Evolutionary conservation across 2,113 vertebrate species (phyloP).

Genomic region (Accipiter virgatus): DNA sequence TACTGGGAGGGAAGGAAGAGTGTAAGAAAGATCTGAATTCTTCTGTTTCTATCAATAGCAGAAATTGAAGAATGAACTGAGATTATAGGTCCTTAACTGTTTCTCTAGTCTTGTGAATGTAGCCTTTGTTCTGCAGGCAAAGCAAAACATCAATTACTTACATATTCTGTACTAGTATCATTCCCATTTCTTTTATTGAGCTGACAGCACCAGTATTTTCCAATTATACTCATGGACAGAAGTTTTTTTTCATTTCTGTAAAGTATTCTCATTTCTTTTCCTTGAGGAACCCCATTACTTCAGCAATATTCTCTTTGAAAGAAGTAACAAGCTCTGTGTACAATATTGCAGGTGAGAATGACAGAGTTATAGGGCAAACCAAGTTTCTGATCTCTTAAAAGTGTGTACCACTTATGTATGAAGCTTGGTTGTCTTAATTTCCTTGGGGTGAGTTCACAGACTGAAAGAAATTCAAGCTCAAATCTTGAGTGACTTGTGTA

Average conservation of each 20-base stretch:
- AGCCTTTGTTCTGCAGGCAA: background rate
- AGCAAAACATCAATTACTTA: background rate
- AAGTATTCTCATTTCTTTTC: background rate
- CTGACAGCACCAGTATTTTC: background rate
- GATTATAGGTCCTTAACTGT: background rate
- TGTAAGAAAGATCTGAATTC: background rate
- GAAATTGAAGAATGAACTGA: background rate
- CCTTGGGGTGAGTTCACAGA: background rate
- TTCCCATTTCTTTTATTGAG: background rate
- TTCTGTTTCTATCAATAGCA: background rate
- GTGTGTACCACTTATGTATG: background rate
- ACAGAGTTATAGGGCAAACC: background rate
- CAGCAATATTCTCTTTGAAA: background rate
- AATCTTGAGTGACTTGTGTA: background rate
- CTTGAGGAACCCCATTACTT: background rate
- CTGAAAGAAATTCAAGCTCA: background rate
- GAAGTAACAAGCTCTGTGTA: background rate
- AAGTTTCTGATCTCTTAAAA: background rate
- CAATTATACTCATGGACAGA: background rate
- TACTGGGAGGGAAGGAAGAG: background rate
- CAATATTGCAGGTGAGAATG: background rate
- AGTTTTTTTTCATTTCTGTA: background rate
- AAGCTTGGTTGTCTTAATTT: background rate
- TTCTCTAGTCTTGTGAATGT: background rate
- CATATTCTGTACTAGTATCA: background rate